Evolutionary conservation across 2,797 vertebrate species (phyloP), one percentile per base, ranked within the genome.

Genomic region (Arremon aurantiirostris): DNA sequence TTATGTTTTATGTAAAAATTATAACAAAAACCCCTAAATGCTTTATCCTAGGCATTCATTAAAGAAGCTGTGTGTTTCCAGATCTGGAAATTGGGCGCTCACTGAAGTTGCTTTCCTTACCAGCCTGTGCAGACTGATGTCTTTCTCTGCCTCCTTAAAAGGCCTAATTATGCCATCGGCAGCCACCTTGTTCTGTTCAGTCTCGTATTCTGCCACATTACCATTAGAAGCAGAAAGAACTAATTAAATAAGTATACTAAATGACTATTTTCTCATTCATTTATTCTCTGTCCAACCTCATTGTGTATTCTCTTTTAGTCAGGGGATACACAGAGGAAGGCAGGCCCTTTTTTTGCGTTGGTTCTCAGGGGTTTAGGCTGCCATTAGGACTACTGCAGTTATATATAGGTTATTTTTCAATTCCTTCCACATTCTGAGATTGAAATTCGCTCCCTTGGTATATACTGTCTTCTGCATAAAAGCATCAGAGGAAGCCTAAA

Each of bases 221-320:
- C 65, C 65, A 49, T 57, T 76, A 95, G 93, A 91, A 94, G 86
- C 27, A 60, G 95, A 97, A 96, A 92, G 93, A 94, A 76, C 71
- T 96, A 95, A 96, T 96, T 96, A 96, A 95, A 88, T 96, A 89
- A 89, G 52, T 84, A 41, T 86, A 82, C 55, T 73, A 84, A 91
- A 71, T 95, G 16, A 65, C 66, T 91, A 2, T 90, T 91, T 97
- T 94, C 86, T 75, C 56, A 92, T 96, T 94, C 79, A 78, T 84
- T 95, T 93, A 82, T 94, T 95, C 83, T 71, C 53, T 78, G 60
- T 55, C 92, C 84, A 71, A 44, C 35, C 49, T 93, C 89, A 44
- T 42, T 90, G 52, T 5, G 0, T 85, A 80, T 94, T 97, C 79
- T 57, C 34, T 68, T 89, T 85, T 37, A 92, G 69, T 82, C 60